A percentile compares a stretch with the other conserved stretches of the same genome.
phyloP scores from a whole-genome alignment of 2,888 invertebrate genomes.

The Glaucopsyche alexis region DNA sequence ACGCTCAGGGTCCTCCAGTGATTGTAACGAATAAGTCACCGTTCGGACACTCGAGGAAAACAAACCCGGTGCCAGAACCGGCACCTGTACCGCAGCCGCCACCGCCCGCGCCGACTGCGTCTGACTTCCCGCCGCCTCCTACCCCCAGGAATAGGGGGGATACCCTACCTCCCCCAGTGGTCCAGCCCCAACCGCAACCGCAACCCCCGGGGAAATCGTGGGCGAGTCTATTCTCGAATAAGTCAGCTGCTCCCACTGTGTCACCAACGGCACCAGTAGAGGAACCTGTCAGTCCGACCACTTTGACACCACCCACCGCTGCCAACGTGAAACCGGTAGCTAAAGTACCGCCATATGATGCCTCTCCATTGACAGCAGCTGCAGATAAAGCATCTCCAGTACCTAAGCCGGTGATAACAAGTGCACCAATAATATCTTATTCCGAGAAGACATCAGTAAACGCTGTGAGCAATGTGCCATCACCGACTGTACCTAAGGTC shows the following conservation, averaged over 20 bases:
- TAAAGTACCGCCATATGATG: slow-evolving; percentile 81
- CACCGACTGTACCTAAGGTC: slow-evolving; percentile 46
- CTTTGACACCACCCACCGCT: slow-evolving; percentile 49
- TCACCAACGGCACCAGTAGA: slow-evolving; percentile 50
- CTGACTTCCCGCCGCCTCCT: slow-evolving; percentile 75
- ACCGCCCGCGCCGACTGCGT: slow-evolving; percentile 72
- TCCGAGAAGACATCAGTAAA: slow-evolving; percentile 67
- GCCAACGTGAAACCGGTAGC: slow-evolving; percentile 77
- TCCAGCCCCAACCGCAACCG: slow-evolving; percentile 62
- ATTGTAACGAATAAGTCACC: slow-evolving; percentile 75
- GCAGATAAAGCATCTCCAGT: slow-evolving; percentile 54
- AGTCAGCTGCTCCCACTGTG: slow-evolving; percentile 46
- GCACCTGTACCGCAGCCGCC: slow-evolving; percentile 64
- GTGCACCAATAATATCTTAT: slow-evolving; percentile 52
- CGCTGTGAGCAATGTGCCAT: slow-evolving; percentile 51
- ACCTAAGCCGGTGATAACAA: slow-evolving; percentile 42
- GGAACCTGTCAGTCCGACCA: slow-evolving; percentile 60
- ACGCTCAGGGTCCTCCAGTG: slow-evolving; percentile 66
- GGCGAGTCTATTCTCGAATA: slow-evolving; percentile 83
- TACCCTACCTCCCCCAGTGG: slow-evolving; percentile 54
- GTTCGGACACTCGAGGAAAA: slow-evolving; percentile 68
- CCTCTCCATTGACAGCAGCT: slow-evolving; percentile 60
- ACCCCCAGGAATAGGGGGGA: slow-evolving; percentile 69
- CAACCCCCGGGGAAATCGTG: slow-evolving; percentile 78
- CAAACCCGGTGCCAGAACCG: slow-evolving; percentile 54